Conservation (phyloP, 2,888 invertebrate genomes). For the Aphodius granarius region DNA sequence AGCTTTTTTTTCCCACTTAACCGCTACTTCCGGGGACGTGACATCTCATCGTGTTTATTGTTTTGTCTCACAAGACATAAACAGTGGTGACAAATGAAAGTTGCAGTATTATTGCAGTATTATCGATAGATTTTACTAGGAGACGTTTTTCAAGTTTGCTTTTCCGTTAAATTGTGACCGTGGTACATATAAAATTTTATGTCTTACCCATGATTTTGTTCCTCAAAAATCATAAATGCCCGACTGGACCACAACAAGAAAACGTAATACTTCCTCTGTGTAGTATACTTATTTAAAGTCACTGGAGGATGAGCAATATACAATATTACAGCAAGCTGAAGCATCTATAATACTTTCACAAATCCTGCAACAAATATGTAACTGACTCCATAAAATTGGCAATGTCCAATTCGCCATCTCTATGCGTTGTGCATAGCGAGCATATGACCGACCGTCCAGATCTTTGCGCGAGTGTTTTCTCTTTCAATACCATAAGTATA, state of each 20-base stretch:
- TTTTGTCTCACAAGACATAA: neutral
- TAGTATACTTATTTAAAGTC: no score
- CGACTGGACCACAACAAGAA: no score
- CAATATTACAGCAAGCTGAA: no score
- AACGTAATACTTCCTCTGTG: no score
- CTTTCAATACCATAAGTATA: slow-evolving; percentile 22
- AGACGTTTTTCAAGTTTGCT: no score
- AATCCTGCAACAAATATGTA: neutral
- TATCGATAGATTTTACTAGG: no score
- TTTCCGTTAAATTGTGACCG: no score
- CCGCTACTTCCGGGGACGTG: neutral
- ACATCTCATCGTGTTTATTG: neutral
- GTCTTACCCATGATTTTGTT: no score
- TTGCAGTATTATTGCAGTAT: neutral
- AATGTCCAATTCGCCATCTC: neutral
- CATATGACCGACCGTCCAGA: neutral
- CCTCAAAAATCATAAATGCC: no score
- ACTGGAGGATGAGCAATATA: no score
- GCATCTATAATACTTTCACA: slow-evolving; percentile 3
- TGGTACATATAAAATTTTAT: no score
- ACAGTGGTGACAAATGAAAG: neutral
- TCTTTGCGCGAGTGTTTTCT: slow-evolving; percentile 14
- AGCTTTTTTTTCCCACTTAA: neutral
- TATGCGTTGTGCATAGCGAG: neutral
- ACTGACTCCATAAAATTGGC: neutral